Percentiles rank a stretch among this genome's conserved stretches.
These are phyloP conservation scores for Deilephila porcellus DNA, from an alignment of 2,888 invertebrate genomes.

Conservation along the genomic window DNA sequence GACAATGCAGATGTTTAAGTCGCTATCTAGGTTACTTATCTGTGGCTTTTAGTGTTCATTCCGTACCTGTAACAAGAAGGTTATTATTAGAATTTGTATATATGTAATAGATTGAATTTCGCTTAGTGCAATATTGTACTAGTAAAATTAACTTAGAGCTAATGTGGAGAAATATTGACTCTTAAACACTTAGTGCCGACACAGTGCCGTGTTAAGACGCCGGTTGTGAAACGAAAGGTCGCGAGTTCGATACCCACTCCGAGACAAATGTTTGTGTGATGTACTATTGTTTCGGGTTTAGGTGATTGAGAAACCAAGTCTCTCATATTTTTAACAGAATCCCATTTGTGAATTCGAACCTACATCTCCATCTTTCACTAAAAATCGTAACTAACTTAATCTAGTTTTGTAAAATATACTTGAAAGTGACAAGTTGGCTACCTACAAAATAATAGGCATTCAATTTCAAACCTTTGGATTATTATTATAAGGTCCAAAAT, in stretches of 20 bases:
- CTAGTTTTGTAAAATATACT: too few species aligned
- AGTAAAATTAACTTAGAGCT: too few species aligned
- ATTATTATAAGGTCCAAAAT: neutral
- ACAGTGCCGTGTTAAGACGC: too few species aligned
- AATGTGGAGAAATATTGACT: too few species aligned
- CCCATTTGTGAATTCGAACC: too few species aligned
- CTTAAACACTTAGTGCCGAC: too few species aligned
- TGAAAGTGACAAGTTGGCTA: neutral
- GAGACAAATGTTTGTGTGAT: neutral
- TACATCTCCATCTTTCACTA: too few species aligned
- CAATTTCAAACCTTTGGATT: neutral
- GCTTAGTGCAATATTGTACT: neutral
- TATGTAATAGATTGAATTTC: neutral
- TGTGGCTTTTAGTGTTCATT: conserved; percentile 32
- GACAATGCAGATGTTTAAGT: conserved; percentile 36
- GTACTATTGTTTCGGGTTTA: neutral
- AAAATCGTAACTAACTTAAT: too few species aligned
- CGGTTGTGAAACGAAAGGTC: too few species aligned
- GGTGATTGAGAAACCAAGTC: too few species aligned
- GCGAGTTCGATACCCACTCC: too few species aligned
- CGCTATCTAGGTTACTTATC: conserved; percentile 36
- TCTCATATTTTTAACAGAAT: too few species aligned
- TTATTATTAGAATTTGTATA: conserved; percentile 22
- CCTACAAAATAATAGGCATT: neutral
- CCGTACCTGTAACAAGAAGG: conserved; percentile 45